Percentiles rank a stretch among this genome's conserved stretches.
Conservation (phyloP, 2,113 vertebrate genomes). For the Cephalopterus ornatus region DNA sequence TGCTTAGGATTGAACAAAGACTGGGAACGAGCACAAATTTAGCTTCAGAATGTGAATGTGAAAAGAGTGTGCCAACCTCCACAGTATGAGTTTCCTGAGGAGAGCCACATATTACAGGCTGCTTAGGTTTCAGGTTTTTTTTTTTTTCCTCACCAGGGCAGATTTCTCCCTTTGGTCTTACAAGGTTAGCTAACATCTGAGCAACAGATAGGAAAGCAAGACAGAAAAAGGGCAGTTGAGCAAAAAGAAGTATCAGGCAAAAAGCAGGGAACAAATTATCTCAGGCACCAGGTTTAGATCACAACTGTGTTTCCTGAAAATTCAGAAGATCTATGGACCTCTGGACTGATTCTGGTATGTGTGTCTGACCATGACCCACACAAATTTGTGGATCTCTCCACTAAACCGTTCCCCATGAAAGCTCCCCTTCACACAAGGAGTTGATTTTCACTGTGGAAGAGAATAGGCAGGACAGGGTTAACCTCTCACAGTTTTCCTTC, state of each 20-base stretch:
- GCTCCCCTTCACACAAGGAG: not conserved
- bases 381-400: not conserved
- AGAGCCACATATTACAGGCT: not conserved
- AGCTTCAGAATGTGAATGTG: not conserved
- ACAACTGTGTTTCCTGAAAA: not conserved
- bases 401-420: not conserved
- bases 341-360: not conserved
- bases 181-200: not conserved
- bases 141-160: not conserved
- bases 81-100: not conserved
- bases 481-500: not conserved
- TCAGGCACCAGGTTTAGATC: not conserved
- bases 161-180: not conserved
- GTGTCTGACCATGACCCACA: not conserved
- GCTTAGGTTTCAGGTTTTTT: not conserved
- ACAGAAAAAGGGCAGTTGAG: not conserved
- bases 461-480: conserved; percentile 38
- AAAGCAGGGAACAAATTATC: not conserved
- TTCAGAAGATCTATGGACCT: not conserved
- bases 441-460: not conserved
- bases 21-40: not conserved
- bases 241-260: not conserved
- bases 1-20: conserved; percentile 7
- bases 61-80: not conserved
- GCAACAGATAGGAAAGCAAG: conserved; percentile 44